Conservation (phyloP, 2,113 vertebrate genomes). For the Casuarius casuarius region DNA sequence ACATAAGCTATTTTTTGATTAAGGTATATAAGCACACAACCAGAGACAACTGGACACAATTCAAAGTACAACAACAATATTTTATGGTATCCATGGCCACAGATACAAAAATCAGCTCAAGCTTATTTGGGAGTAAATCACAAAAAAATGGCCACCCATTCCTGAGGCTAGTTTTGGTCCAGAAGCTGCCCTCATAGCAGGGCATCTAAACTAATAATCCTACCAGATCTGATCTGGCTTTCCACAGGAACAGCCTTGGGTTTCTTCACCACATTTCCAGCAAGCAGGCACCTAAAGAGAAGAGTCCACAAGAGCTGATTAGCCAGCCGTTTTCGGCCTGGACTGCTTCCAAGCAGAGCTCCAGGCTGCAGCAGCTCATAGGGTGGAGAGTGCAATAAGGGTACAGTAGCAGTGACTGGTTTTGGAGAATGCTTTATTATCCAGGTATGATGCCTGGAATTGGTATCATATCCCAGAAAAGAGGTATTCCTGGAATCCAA, state of each 20-base stretch:
- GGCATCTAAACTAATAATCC: background rate
- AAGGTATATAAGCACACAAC: background rate
- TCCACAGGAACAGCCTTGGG: background rate
- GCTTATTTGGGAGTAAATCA: no score
- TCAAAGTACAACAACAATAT: background rate
- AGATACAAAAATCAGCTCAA: background rate
- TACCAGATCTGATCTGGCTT: background rate
- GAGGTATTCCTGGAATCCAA: background rate
- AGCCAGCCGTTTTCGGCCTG: background rate
- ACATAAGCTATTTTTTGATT: background rate
- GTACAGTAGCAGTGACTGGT: rapidly evolving
- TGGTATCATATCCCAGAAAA: background rate
- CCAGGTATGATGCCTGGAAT: background rate
- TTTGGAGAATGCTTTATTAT: background rate
- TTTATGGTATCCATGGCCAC: background rate
- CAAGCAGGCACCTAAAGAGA: rapidly evolving
- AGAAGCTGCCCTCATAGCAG: background rate
- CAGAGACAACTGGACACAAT: background rate
- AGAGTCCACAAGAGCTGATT: background rate
- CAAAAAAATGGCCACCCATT: background rate
- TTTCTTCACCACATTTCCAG: background rate
- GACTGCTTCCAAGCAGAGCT: background rate
- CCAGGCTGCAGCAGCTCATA: background rate
- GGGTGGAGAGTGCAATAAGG: rapidly evolving
- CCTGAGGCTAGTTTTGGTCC: background rate